These are phyloP conservation scores for Nemapogon koenigi DNA, from an alignment of 2,888 invertebrate genomes.

Conservation along the genomic window DNA sequence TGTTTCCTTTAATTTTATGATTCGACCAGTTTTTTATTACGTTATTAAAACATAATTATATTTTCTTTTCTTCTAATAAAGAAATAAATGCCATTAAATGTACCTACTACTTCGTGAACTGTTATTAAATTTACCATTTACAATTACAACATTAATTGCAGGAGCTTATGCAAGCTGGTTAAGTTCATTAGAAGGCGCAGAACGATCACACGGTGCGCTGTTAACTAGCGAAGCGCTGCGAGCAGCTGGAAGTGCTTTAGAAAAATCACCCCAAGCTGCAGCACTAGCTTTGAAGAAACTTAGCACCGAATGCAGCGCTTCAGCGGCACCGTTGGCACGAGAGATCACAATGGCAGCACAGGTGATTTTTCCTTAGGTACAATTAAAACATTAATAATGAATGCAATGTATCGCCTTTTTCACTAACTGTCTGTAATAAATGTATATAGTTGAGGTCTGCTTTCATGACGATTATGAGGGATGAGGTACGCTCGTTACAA, in stretches of 20 bases:
- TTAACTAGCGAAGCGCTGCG: conserved; percentile 36
- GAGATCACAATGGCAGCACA: conserved; percentile 77
- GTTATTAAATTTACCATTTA: background rate
- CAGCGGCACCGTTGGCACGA: conserved; percentile 77
- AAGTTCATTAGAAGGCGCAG: conserved; percentile 30
- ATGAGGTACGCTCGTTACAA: no score
- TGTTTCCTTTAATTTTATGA: no score
- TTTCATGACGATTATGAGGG: no score
- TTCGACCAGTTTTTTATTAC: no score
- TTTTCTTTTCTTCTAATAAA: no score
- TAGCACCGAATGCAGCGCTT: conserved; percentile 78
- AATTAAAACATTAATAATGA: no score
- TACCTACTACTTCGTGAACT: background rate
- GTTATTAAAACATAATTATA: no score
- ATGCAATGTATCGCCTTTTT: no score
- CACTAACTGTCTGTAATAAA: no score
- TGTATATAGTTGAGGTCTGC: no score
- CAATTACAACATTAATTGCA: conserved; percentile 25
- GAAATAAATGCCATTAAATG: no score
- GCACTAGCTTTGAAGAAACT: conserved; percentile 86
- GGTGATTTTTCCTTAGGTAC: conserved; percentile 25
- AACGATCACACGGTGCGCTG: conserved; percentile 20
- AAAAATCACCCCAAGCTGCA: conserved; percentile 81
- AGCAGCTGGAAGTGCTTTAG: conserved; percentile 46
- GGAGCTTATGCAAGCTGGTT: conserved; percentile 90